phyloP scores from a whole-genome alignment of 92 coral and sea anemone genomes.

The Porites cylindrica region DNA sequence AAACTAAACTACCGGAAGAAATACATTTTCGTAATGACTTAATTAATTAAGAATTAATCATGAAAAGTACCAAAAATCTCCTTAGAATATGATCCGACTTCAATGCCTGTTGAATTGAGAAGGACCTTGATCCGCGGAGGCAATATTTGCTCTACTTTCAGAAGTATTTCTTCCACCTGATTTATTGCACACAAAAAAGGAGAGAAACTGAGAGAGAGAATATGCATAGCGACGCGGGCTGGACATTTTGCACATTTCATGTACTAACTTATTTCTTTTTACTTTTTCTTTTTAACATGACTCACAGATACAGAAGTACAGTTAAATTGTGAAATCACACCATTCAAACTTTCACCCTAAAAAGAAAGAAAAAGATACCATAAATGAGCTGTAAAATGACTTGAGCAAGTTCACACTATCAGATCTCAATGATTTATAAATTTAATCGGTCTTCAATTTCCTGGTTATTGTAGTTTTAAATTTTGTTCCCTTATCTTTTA shows the following conservation, averaged over 20 bases:
- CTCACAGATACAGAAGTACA: neutral
- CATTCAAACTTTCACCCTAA: neutral
- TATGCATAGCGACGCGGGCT: neutral
- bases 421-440: too few relatives aligned
- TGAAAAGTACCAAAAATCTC: conserved; percentile 4
- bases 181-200: neutral
- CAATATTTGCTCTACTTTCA: neutral
- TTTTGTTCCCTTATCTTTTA: too few relatives aligned
- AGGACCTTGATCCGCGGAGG: neutral
- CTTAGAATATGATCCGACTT: neutral
- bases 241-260: neutral
- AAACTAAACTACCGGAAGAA: neutral
- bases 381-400: too few relatives aligned
- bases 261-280: too few relatives aligned
- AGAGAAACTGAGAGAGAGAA: neutral
- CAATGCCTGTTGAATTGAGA: neutral
- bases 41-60: too few relatives aligned
- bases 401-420: too few relatives aligned
- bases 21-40: neutral
- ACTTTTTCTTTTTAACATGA: too few relatives aligned
- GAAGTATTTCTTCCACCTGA: conserved; percentile 9
- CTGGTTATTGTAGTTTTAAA: too few relatives aligned
- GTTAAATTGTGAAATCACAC: neutral
- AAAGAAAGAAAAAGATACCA: neutral
- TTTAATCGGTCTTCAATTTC: too few relatives aligned